Evolutionary conservation across 2,888 invertebrate species (phyloP), one percentile per base, ranked within the genome.

Genomic region (Liodrosophila aerea): DNA sequence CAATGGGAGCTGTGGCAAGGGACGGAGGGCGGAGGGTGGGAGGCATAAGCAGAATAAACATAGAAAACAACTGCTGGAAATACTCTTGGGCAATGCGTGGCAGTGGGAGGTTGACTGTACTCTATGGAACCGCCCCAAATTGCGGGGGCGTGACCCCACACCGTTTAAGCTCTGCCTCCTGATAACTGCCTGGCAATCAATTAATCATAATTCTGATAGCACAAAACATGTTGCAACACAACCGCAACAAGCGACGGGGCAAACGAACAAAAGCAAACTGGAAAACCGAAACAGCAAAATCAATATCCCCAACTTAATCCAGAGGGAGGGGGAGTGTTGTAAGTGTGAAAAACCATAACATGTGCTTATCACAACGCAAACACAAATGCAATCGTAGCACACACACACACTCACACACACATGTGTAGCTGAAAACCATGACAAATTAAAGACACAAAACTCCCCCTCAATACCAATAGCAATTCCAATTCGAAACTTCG

Each of bases 261-360:
- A 36, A 34, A 66, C 37, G 22, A 41, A 22, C 40, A 41, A 41
- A 13, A 50, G 30, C 47, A 45, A 30, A 33, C 18, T 30, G 3
- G 12, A 2, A n/a, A 41, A 58, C 54, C 56, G 59, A 76, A 68
- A 66, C 56, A 58, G 64, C 62, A 61, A 75, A 72, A 73, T 76
- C 80, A 73, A 77, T 83, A 73, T 62, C 58, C 65, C 50, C 53
- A 54, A 73, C n/a, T n/a, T n/a, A 47, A 73, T 65, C 69, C 59
- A 15, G 62, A 51, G 46, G n/a, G 7, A 9, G 11, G 11, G 11
- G 1, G n/a, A 9, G 7, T 29, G 37, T 69, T 58, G 70, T 52
- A 57, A 77, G 76, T 78, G 77, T 78, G 81, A 83, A 83, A 76
- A 74, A 70, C 77, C 85, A 74, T 73, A 81, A 85, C 82, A 80